A percentile compares a stretch with the other conserved stretches of the same genome.
Conservation (phyloP, 2,888 invertebrate species). For the Eilema caniola region DNA sequence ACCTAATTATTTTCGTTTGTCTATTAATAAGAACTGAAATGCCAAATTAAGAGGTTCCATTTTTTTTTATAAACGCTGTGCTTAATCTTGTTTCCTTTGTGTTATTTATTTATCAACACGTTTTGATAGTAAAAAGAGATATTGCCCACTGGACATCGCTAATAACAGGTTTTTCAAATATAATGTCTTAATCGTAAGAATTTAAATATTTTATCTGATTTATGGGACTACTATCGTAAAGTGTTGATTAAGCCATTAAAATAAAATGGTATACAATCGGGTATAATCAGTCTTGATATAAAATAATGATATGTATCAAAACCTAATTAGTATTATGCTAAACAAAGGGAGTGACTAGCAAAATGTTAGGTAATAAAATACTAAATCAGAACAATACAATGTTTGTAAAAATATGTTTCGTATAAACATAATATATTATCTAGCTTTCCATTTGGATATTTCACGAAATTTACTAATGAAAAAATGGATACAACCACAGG, state of each 20-base stretch:
- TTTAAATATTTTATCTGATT: constrained; percentile 25
- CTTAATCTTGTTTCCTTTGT: background rate
- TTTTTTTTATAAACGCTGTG: background rate
- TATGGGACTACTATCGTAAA: constrained; percentile 27
- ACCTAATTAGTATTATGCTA: background rate
- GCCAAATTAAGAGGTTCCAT: background rate
- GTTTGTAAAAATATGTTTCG: too few species aligned
- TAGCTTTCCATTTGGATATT: too few species aligned
- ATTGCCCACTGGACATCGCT: background rate
- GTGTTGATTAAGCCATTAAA: constrained; percentile 41
- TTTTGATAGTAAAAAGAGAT: background rate
- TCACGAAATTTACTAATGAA: too few species aligned
- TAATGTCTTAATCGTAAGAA: background rate
- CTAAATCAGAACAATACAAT: too few species aligned
- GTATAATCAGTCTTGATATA: background rate
- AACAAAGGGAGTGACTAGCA: too few species aligned
- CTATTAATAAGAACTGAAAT: background rate
- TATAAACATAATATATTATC: too few species aligned
- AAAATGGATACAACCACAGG: too few species aligned
- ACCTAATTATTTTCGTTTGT: background rate
- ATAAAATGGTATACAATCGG: constrained; percentile 11
- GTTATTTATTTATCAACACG: background rate
- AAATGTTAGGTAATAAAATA: too few species aligned
- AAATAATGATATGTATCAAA: background rate
- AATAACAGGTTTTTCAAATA: constrained; percentile 6